These are phyloP conservation scores for Leucopsar rothschildi DNA, from an alignment of 2,113 vertebrate genomes.

Conservation along the genomic window DNA sequence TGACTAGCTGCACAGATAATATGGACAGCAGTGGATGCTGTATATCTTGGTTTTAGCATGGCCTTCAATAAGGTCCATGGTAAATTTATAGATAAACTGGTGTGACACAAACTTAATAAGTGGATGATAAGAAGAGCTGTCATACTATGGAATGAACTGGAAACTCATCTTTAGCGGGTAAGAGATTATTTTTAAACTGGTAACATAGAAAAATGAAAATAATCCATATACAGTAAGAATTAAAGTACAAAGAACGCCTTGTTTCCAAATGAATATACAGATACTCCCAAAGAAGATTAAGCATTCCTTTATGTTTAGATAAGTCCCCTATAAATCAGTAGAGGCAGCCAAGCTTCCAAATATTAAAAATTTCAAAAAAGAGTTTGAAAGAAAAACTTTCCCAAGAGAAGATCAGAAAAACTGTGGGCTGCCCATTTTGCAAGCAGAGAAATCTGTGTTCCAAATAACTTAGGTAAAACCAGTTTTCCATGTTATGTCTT, in stretches of 20 bases:
- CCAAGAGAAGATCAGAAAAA: not conserved
- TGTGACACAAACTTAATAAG: not conserved
- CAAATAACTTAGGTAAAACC: not conserved
- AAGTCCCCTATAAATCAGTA: constrained; percentile 2
- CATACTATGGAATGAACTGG: not conserved
- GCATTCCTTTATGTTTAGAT: not conserved
- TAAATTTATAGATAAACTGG: not conserved
- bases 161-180: not conserved
- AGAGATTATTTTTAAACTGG: not conserved
- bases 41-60: not conserved
- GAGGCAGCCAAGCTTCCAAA: not conserved
- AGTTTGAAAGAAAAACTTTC: not conserved
- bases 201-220: not conserved
- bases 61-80: not conserved
- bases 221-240: not conserved
- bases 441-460: not conserved
- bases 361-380: not conserved
- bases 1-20: not conserved
- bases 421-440: not conserved
- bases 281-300: not conserved
- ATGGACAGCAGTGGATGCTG: not conserved
- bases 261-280: not conserved
- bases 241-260: not conserved
- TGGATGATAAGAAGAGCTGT: not conserved
- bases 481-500: not conserved